These are phyloP conservation scores for Pycnomerus fuliginosus DNA, from an alignment of 2,888 invertebrate species.

Conservation along the genomic window DNA sequence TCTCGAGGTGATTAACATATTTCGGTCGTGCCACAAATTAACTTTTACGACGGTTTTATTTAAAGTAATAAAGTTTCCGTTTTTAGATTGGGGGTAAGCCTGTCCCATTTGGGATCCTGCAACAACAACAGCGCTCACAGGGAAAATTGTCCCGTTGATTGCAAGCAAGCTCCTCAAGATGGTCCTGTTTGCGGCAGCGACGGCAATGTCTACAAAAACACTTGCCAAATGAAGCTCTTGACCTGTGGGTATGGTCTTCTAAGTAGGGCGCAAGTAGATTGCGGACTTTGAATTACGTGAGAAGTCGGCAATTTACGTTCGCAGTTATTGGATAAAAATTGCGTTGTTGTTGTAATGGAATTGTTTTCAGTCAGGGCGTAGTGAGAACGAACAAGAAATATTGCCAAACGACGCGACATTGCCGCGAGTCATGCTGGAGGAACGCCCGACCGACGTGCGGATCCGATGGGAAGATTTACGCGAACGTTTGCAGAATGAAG, in stretches of 20 bases:
- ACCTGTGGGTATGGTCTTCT: conserved; percentile 75
- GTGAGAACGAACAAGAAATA: conserved; percentile 86
- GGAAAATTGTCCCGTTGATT: conserved; percentile 87
- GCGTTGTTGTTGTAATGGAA: no score
- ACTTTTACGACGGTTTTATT: no score
- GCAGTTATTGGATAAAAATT: no score
- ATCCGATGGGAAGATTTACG: conserved; percentile 85
- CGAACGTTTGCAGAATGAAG: conserved; percentile 89
- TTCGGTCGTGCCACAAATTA: no score
- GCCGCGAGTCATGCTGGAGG: conserved; percentile 88
- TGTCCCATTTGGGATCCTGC: conserved; percentile 65
- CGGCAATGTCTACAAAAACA: conserved; percentile 89
- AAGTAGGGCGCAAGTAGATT: no score
- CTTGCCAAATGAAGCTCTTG: conserved; percentile 88
- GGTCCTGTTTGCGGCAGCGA: conserved; percentile 92
- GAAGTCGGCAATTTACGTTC: background rate
- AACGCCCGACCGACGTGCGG: conserved; percentile 87
- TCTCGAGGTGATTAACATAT: no score
- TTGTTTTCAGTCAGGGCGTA: conserved; percentile 71
- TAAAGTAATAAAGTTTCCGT: conserved; percentile 12
- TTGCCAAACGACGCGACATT: conserved; percentile 88
- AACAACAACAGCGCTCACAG: conserved; percentile 76
- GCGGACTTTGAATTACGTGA: no score
- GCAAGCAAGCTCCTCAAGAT: conserved; percentile 81
- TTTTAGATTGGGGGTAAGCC: conserved; percentile 60